Evolutionary conservation across 2,888 invertebrate genomes (phyloP), one percentile per base, ranked within the genome.

Genomic region (Neocrepidodera transversa): DNA sequence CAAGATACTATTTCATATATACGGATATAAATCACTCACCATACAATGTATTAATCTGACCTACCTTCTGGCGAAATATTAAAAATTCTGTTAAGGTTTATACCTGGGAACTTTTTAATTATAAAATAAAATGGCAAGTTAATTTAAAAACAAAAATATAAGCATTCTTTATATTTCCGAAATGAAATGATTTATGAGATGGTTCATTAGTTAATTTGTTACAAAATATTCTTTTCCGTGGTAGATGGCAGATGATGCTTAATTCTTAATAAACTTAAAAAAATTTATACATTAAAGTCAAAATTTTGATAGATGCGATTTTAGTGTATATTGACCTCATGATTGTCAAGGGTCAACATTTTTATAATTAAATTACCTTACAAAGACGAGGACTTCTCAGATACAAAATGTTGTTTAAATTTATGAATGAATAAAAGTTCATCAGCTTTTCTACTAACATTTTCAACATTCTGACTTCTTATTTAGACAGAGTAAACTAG

Each of bases 21-120:
- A 3, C 11, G 8, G 14, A 23, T 23, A 26, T 45, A 20, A 23
- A 45, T 20, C 45, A 45, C n/a, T 5, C 45, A 11, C 23, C 11
- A 4, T 30, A 28, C 16, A 16, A 40, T 16, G 26, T 30, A 40
- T 58, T 36, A 36, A 47, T 52, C 38, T 42, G 32, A 51, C 32
- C 18, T 42, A 14, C 16, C 53, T 32, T 32, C 16, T 28, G 38
- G 58, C 36, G 16, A 30, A 38, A 52, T n/a, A 20, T 13, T 7
- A 30, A 49, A 49, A 32, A 13, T 32, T 13, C 13, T 4, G 32
- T n/a, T 45, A 49, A 54, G 18, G 18, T 53, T 48, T 50, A 35
- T 59, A 54, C 53, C 59, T 59, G 51, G 48, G 14, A 54, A 50
- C 11, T 50, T 55, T 47, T 50, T 54, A 55, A 59, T 59, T 35